These are phyloP conservation scores for Phalera bucephala DNA, from an alignment of 2,888 invertebrate species.

Conservation along the genomic window DNA sequence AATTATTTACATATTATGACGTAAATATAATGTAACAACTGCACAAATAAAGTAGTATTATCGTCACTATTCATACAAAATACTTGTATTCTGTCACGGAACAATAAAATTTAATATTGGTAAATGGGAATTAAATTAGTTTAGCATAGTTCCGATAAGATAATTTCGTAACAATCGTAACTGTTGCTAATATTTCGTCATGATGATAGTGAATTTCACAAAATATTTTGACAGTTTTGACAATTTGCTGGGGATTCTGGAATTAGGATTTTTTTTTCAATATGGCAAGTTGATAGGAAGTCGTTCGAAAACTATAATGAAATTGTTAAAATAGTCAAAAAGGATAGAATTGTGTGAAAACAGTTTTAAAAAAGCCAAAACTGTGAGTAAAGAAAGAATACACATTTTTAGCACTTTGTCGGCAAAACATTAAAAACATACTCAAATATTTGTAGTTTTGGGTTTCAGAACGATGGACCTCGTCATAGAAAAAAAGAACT, in stretches of 20 bases:
- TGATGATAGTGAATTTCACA: constrained; percentile 36
- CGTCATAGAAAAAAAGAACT: too few species aligned
- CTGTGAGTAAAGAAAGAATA: too few species aligned
- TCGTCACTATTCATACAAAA: constrained; percentile 3
- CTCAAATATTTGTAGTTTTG: too few species aligned
- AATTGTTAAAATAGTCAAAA: too few species aligned
- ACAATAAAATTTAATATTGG: constrained; percentile 13
- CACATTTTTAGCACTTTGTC: too few species aligned
- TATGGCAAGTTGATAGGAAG: not conserved
- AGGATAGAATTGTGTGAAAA: too few species aligned
- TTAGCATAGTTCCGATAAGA: constrained; percentile 32
- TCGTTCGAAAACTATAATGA: not conserved
- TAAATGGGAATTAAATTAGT: constrained; percentile 13
- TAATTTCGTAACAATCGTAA: constrained; percentile 31
- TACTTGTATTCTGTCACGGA: constrained; percentile 2
- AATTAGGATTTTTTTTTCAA: too few species aligned
- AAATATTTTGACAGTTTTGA: constrained; percentile 25
- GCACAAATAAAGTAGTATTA: constrained; percentile 43
- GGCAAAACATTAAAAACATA: too few species aligned
- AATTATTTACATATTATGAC: constrained; percentile 64
- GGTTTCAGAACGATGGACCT: too few species aligned
- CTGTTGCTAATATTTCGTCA: constrained; percentile 43
- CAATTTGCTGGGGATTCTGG: too few species aligned
- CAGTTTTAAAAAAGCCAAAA: too few species aligned
- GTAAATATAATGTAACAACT: constrained; percentile 63